phyloP scores from a whole-genome alignment of 1,140 invertebrate species.

The Pentalonia nigronervosa region DNA sequence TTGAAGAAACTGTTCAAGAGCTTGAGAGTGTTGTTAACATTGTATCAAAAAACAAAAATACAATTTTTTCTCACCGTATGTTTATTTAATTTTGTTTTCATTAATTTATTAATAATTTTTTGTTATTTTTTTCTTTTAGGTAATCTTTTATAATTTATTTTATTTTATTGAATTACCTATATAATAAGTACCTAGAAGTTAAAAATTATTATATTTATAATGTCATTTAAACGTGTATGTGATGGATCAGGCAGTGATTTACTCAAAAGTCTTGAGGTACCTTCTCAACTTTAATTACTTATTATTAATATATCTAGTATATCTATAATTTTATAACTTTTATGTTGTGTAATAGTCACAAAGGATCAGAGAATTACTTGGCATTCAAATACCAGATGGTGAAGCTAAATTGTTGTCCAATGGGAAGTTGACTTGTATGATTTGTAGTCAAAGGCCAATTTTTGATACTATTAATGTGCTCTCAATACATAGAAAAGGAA shows the following conservation, averaged over 20 bases:
- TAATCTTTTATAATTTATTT: conserved; percentile 30
- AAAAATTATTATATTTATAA: conserved; percentile 10
- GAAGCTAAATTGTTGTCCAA: conserved; percentile 61
- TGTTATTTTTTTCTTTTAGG: conserved; percentile 35
- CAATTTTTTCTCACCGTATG: conserved; percentile 49
- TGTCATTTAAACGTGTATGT: conserved; percentile 52
- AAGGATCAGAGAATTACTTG: conserved; percentile 60
- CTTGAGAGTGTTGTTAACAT: conserved; percentile 24
- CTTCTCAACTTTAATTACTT: neutral
- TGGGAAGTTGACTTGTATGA: conserved; percentile 60
- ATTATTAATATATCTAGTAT: neutral
- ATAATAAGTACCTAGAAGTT: neutral
- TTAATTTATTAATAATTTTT: neutral
- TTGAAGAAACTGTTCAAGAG: conserved; percentile 28
- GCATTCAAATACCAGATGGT: conserved; percentile 60
- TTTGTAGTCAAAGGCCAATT: conserved; percentile 60
- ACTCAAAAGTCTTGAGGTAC: conserved; percentile 53
- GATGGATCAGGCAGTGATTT: conserved; percentile 41
- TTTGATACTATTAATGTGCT: conserved; percentile 60
- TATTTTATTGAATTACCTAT: neutral
- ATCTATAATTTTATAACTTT: neutral
- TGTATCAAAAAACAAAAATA: conserved; percentile 35
- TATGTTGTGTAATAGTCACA: conserved; percentile 55
- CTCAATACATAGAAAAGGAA: conserved; percentile 60
- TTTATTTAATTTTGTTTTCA: neutral